Base-by-base conservation (phyloP, 2,113 vertebrate species). In the Verasper variegatus region DNA sequence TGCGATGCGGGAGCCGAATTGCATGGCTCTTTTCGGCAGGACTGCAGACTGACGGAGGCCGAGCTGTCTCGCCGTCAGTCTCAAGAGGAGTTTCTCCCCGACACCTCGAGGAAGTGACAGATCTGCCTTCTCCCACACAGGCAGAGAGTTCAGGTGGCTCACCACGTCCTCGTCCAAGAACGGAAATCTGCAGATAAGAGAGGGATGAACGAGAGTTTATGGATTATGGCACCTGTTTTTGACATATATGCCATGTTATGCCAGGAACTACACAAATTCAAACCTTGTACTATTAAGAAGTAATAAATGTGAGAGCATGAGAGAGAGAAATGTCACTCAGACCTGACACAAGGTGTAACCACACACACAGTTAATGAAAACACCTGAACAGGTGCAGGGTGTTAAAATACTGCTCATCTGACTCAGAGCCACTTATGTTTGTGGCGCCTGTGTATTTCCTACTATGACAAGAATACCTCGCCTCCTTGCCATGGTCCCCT, bases 131-230 rank as follows among this genome's bases (percentile, higher is more conserved):
- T 96, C 94, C 89, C 92, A 96, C 62, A 97, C 52, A 0, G 97
- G 96, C 52, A 98, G 89, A 18, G 94, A 92, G 71, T 95, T 99
- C 76, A 99, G 90, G 91, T 95, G 96, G 60, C 94, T 96, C 66
- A 99, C 97, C 61, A 99, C 96, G 5, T 96, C 94, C 92, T 99
- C 98, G 5, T 99, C 98, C 89, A 99, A 90, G 86, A 96, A 99
- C 23, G 98, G 98, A 91, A 99, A 99, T 73, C 98, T 99, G 80
- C 31, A 15, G 20, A 3, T 0, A 2, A 12, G 26, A 74, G 27
- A 68, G 5, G 21, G 2, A 26, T 42, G 12, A 3, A 45, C 15
- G 42, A 37, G 35, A 8, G 35, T 13, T 12, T 3, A 42, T 42
- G 40, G 40, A 11, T 13, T 42, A 7, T 42, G 1, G 40, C 11